Evolutionary conservation across 2,888 invertebrate species (phyloP), one percentile per base, ranked within the genome.

Genomic region (Microplitis manilae): DNA sequence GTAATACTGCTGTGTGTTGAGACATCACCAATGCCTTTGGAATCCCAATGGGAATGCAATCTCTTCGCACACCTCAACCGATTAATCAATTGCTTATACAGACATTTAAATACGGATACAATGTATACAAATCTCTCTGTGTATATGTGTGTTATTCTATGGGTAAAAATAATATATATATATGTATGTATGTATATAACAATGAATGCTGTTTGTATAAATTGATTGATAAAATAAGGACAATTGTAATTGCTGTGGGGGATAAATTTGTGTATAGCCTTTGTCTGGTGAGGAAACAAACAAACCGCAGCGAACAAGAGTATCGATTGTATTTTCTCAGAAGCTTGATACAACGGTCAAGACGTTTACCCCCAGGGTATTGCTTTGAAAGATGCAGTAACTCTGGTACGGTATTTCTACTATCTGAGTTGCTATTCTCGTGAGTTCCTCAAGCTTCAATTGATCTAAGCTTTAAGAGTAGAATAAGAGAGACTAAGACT

Each of bases 1-100:
- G 60, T 60, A 60, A 73, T 73, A 76, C 41, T 62, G 20, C 41
- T 20, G 7, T 68, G 64, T 50, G 64, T 50, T 38, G 30, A 39
- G 41, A 50, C 40, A 41, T 15, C 62, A n/a, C 15, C 64, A 20
- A 72, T 67, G 39, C 59, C 59, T 30, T 59, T 5, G 50, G 38
- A 67, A 41, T 13, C 65, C 50, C 65, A 65, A 73, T 40, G 50
- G 71, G 67, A 73, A 73, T 67, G 67, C 38, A 73, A 72, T 72
- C 72, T 71, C 71, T 64, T 64, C 50, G 30, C 64, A 13, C 50
- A 73, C 39, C 73, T 67, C 67, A 67, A 59, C 59, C 67, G 65
- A 73, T 73, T 65, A 73, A 67, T 73, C 64, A 72, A 72, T 72
- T 64, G 13, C 72, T 61, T 40, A 39, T 20, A 41, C 17, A 62